A percentile compares a stretch with the other conserved stretches of the same genome.
Conservation (phyloP, 92 coral and sea anemone species). For the Scolanthus callimorphus region DNA sequence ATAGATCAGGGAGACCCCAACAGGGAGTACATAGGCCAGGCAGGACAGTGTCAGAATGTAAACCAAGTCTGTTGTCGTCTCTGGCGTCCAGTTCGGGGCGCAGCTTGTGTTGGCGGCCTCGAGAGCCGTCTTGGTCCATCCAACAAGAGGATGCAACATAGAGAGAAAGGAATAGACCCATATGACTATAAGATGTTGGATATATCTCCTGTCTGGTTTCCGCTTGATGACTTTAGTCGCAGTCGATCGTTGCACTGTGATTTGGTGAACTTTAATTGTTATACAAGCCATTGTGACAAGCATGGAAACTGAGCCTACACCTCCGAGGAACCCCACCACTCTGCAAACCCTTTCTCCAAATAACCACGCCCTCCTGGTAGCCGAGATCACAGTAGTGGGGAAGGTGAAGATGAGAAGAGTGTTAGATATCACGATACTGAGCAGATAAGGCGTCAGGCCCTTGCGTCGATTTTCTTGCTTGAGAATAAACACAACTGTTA, state of each 20-base stretch:
- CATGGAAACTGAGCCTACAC: slow-evolving; percentile 51
- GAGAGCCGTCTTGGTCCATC: slow-evolving; percentile 49
- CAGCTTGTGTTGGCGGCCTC: slow-evolving; percentile 57
- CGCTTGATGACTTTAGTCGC: neutral
- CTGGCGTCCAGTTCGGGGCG: slow-evolving; percentile 63
- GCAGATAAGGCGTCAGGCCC: slow-evolving; percentile 54
- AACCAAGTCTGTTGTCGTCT: slow-evolving; percentile 19
- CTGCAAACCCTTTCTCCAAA: slow-evolving; percentile 21
- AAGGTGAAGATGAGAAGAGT: slow-evolving; percentile 45
- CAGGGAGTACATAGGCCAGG: slow-evolving; percentile 52
- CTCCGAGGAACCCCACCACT: slow-evolving; percentile 57
- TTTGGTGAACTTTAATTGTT: slow-evolving; percentile 41
- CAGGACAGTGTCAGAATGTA: slow-evolving; percentile 30
- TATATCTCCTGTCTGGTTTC: neutral
- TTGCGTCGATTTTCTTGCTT: slow-evolving; percentile 10
- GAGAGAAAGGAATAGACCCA: slow-evolving; percentile 55
- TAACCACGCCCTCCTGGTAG: slow-evolving; percentile 32
- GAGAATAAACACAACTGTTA: slow-evolving; percentile 9
- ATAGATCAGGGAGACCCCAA: slow-evolving; percentile 31
- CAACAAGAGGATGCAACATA: slow-evolving; percentile 59
- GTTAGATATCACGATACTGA: slow-evolving; percentile 59
- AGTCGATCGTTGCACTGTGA: slow-evolving; percentile 1
- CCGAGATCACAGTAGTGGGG: slow-evolving; percentile 55
- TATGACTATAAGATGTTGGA: slow-evolving; percentile 10
- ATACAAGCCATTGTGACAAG: slow-evolving; percentile 44